Base-by-base conservation (phyloP, 2,797 vertebrate species). In the Margarornis squamiger region DNA sequence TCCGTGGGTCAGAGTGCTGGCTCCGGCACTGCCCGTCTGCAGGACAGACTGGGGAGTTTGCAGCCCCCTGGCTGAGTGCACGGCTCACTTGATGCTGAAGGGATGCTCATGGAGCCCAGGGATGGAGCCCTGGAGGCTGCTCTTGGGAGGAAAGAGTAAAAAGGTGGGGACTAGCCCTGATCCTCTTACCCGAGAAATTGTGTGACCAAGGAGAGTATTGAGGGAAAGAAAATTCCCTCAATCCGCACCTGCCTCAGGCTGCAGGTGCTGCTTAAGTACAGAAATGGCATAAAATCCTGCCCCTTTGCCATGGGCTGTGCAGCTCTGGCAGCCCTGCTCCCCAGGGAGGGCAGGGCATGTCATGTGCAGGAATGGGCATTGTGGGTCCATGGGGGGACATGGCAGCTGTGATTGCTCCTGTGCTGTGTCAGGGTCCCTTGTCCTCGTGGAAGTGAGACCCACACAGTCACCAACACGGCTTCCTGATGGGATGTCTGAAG, bases 301-400 rank as follows among this genome's bases (percentile, higher is more conserved):
- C 29, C 78, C 22, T 72, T 49, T 65, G 59, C 78, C 34, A 6
- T 0, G 7, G 51, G 46, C 36, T 24, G 18, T 26, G 39, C 10
- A 19, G 46, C 63, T 41, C 43, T n/a, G 22, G 55, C 14, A 41
- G 41, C 46, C 12, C 21, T 51, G 27, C n/a, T 68, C 5, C 18
- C 26, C 9, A 0, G 34, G 26, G 10, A 48, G 22, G 62, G 41
- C 73, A 75, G 46, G 67, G n/a, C 14, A 6, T 1, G 6, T 14
- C 17, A 4, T 23, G n/a, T 2, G 3, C 34, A 48, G 61, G 51
- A 70, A 4, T 7, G 23, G 21, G 29, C 36, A 21, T 6, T 5
- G 5, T 21, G 71, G 30, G 26, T 38, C 30, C 1, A 1, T 30
- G 38, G 59, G 59, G 59, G 38, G 38, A 3, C 4, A 0, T 34